Evolutionary conservation across 2,888 invertebrate genomes (phyloP), one percentile per base, ranked within the genome.

Genomic region (Lasioglossum zephyrum): DNA sequence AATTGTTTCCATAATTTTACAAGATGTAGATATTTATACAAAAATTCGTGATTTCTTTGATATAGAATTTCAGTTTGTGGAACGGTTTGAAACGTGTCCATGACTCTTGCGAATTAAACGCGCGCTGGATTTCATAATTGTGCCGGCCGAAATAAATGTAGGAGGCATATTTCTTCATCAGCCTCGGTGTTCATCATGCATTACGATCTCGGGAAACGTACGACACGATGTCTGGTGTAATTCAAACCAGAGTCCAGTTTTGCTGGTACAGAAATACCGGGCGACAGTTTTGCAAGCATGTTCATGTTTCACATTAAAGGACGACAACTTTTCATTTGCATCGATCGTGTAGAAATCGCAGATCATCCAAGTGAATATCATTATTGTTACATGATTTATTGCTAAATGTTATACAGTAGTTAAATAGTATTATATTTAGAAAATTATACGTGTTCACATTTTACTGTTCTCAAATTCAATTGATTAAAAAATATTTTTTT

Each of bases 261-360:
- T 86, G 87, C 89, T 90, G 79, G 86, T 86, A 88, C 82, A 89
- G 88, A 90, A 92, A 92, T 92, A 86, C 89, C 87, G 69, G 70
- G 73, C 85, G 76, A 84, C 81, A 79, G 84, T 90, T 90, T 92
- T 91, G 88, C 91, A 88, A 88, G 77, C 57, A 83, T 81, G 76
- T 41, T 87, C 85, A 31, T 79, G 85, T 91, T 90, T 81, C 84
- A 75, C 60, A 81, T 82, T 80, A 77, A 78, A 85, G 87, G 87
- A 88, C 85, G 82, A 85, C 85, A 79, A 87, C 82, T 84, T 87
- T 88, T 79, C 86, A 84, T 82, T 81, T 49, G 36, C 73, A 49
- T 63, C 13, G 53, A 39, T 69, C 22, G 2, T 4, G 26, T 39
- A 53, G 73, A 44, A 60, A 74, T 53, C n/a, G n/a, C 39, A 39